Evolutionary conservation across 2,888 invertebrate species (phyloP).

Genomic region (Aphodius sticticus): DNA sequence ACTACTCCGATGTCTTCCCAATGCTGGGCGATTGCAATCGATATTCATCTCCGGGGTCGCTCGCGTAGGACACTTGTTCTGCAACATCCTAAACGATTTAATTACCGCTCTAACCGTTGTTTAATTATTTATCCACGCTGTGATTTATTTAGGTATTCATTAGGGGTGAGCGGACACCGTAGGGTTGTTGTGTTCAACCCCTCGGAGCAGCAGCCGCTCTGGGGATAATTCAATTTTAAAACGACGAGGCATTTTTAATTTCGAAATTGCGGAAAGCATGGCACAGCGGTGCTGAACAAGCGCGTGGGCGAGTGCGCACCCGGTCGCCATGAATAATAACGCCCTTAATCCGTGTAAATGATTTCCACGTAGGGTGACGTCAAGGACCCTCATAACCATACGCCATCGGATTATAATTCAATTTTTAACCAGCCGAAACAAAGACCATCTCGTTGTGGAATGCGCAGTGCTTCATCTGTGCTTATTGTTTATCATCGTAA

Average conservation of each 20-base stretch:
- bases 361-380: neutral
- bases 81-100: neutral
- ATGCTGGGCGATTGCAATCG: neutral
- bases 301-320: neutral
- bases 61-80: neutral
- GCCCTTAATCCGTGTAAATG: constrained; percentile 4
- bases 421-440: neutral
- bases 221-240: neutral
- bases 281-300: neutral
- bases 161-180: neutral
- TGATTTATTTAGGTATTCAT: neutral
- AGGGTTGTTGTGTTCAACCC: neutral
- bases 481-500: too few species aligned
- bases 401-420: neutral
- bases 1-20: too few species aligned
- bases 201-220: neutral
- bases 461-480: too few species aligned
- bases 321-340: neutral
- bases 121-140: neutral
- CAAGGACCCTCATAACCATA: neutral
- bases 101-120: neutral
- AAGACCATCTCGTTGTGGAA: neutral
- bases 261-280: neutral
- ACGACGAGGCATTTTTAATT: neutral
- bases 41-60: neutral